Evolutionary conservation across 2,888 invertebrate species (phyloP).

Genomic region (Lasioglossum vierecki): DNA sequence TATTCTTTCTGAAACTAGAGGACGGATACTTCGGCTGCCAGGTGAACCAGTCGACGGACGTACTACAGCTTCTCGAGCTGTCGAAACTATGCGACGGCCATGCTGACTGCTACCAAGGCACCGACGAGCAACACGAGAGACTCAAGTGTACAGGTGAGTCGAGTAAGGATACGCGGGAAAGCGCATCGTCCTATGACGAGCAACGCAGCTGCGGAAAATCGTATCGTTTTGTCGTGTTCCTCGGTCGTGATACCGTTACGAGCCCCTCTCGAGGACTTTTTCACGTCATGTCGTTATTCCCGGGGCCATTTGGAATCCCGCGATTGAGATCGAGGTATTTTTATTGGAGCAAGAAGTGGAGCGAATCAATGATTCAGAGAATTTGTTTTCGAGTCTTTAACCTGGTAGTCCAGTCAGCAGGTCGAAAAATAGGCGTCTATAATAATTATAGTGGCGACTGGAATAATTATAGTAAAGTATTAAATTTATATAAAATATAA

Average conservation of each 20-base stretch:
- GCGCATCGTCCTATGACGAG: conserved; percentile 4
- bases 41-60: conserved; percentile 97
- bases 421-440: no score
- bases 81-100: conserved; percentile 97
- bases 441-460: no score
- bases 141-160: conserved; percentile 96
- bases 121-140: conserved; percentile 94
- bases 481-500: no score
- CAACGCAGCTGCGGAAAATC: conserved; percentile 6
- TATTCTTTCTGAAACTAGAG: conserved; percentile 98
- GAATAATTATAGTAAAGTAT: no score
- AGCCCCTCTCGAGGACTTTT: not conserved
- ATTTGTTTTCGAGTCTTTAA: no score
- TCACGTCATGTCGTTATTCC: conserved; percentile 23
- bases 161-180: not conserved
- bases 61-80: conserved; percentile 97
- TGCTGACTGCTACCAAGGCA: conserved; percentile 95
- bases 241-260: conserved; percentile 57
- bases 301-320: not conserved
- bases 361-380: not conserved
- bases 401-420: no score
- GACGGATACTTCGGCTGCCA: conserved; percentile 99
- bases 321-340: not conserved
- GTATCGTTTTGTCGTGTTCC: conserved; percentile 24
- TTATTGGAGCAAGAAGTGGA: not conserved